Conservation (phyloP, 2,888 invertebrate species). For the Gerris lacustris region DNA sequence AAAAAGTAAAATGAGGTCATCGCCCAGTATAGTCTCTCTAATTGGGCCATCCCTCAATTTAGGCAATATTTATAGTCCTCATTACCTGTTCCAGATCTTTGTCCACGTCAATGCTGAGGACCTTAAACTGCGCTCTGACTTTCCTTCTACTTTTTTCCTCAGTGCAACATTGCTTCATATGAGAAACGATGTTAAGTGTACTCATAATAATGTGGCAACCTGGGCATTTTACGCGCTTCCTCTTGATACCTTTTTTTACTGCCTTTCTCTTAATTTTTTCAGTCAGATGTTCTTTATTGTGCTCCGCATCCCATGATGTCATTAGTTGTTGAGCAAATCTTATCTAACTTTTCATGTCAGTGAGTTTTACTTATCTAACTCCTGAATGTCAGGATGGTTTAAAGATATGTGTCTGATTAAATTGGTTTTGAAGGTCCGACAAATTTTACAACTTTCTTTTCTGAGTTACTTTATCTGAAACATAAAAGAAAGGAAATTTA, state of each 20-base stretch:
- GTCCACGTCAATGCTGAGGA: neutral
- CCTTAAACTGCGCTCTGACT: neutral
- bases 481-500: no score
- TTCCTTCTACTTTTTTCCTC: neutral
- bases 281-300: neutral
- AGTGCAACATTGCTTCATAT: neutral
- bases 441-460: neutral
- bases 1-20: neutral
- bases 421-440: neutral
- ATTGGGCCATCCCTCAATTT: neutral
- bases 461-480: no score
- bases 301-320: neutral
- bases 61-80: neutral
- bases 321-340: neutral
- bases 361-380: neutral
- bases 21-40: neutral
- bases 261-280: neutral
- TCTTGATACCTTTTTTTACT: neutral
- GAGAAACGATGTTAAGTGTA: neutral
- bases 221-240: neutral
- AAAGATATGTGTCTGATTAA: neutral
- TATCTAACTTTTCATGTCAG: neutral
- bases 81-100: neutral
- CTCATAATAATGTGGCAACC: neutral
- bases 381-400: neutral